Conservation (phyloP, 2,113 vertebrate species). For the Synodontis membranacea region DNA sequence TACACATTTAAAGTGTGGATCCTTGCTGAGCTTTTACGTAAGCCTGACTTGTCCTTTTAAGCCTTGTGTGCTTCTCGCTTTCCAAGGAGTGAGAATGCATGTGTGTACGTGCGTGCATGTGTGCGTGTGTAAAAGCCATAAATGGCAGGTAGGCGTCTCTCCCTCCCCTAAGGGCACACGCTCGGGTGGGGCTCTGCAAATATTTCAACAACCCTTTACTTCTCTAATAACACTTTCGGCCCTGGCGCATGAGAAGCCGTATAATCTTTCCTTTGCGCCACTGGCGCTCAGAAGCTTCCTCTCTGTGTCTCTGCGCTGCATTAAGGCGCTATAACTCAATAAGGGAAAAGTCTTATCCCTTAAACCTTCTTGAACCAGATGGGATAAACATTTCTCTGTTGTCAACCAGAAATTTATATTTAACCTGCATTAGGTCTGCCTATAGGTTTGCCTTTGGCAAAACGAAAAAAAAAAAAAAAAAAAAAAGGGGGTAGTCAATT, state of each 20-base stretch:
- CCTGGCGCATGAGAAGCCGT: conserved; percentile 8
- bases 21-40: conserved; percentile 9
- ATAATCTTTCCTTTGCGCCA: conserved; percentile 22
- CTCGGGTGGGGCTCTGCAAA: conserved; percentile 73
- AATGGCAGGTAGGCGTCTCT: conserved; percentile 69
- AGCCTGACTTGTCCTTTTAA: conserved; percentile 49
- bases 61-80: conserved; percentile 40
- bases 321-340: background rate
- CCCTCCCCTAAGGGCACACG: conserved; percentile 67
- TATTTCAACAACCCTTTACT: conserved; percentile 60
- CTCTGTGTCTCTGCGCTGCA: background rate
- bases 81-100: conserved; percentile 21
- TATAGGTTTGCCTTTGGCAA: background rate
- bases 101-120: conserved; percentile 29
- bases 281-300: background rate
- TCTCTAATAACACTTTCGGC: conserved; percentile 47
- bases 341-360: background rate
- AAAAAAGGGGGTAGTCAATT: conserved; percentile 33
- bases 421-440: conserved; percentile 49
- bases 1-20: background rate
- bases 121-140: conserved; percentile 37
- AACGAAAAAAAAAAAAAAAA: too few relatives aligned
- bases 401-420: conserved; percentile 39
- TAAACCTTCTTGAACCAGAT: background rate
- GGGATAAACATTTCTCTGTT: conserved; percentile 9